Evolutionary conservation across 2,797 vertebrate genomes (phyloP), one percentile per base, ranked within the genome.

Genomic region (Notamacropus eugenii): DNA sequence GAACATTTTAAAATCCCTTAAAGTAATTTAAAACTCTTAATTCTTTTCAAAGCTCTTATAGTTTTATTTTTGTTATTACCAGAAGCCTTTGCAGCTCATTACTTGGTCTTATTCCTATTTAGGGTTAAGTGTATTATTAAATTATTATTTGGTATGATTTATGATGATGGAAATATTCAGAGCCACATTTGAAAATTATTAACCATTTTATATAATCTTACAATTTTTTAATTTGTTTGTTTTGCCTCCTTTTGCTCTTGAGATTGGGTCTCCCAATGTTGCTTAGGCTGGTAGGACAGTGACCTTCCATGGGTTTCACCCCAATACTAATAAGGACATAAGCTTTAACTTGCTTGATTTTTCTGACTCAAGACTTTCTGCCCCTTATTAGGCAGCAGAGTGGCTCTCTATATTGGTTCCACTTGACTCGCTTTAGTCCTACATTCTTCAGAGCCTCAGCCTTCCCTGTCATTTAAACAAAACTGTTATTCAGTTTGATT

Each of bases 31-130:
- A 95, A 95, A 90, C 52, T 95, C 67, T 95, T 93, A 96, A 91
- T 34, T 91, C 46, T 92, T 96, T 91, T 92, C 82, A 96, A 92
- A 93, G 55, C 54, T 92, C n/a, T 91, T 91, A 50, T 5, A 87
- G 28, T 96, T 96, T 97, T 74, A 92, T 94, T 96, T 96, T 93
- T 93, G 92, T 95, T 90, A 19, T 92, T 96, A 29, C 96, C 94
- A 57, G 14, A 94, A 54, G 54, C 96, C 95, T 94, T 82, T 34
- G 92, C 50, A 91, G 1, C 46, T 59, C 56, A 95, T 1, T 52
- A 59, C 96, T 54, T 95, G 58, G 56, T 97, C 92, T 96, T 90
- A 91, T 57, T 96, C 34, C 40, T 91, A 19, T 96, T 97, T 93
- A 96, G 97, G 93, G 90, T 95, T 93, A 96, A 54, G 54, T 94